Conservation (phyloP, 2,797 vertebrate genomes). For the Chrosomus eos region DNA sequence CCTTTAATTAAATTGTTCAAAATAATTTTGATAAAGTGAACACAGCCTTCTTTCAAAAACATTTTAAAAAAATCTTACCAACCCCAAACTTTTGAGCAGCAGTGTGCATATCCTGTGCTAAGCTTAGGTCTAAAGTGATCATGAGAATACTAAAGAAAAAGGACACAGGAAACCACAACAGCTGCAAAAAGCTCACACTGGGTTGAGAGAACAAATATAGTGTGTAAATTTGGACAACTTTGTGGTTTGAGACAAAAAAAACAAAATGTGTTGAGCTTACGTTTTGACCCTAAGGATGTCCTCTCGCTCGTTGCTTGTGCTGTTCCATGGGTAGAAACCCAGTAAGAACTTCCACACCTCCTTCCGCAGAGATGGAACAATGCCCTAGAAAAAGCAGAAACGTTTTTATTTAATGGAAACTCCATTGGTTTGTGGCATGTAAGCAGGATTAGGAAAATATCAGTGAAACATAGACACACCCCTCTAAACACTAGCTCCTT, state of each 20-base stretch:
- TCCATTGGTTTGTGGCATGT: background rate
- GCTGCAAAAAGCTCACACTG: background rate
- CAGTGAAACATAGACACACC: conserved; percentile 70
- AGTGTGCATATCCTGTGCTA: background rate
- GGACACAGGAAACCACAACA: conserved; percentile 15
- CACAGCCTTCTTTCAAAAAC: background rate
- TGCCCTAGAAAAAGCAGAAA: conserved; percentile 73
- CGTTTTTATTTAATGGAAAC: background rate
- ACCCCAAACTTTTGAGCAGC: background rate
- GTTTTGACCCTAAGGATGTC: conserved; percentile 83
- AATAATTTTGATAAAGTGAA: too few relatives aligned
- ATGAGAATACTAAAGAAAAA: background rate
- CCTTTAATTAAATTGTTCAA: too few relatives aligned
- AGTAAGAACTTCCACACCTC: conserved; percentile 92
- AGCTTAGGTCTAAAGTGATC: background rate
- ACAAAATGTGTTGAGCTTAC: conserved; percentile 70
- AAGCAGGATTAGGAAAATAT: background rate
- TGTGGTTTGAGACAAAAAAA: background rate
- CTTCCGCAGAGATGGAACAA: conserved; percentile 78
- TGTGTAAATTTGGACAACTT: background rate
- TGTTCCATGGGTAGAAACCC: conserved; percentile 88
- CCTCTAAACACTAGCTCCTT: conserved; percentile 87
- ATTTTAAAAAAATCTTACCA: background rate
- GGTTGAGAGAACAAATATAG: background rate
- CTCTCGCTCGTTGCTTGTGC: conserved; percentile 82